phyloP scores from a whole-genome alignment of 53 echinoderm and acorn worm genomes.

The Zoroaster sp. region DNA sequence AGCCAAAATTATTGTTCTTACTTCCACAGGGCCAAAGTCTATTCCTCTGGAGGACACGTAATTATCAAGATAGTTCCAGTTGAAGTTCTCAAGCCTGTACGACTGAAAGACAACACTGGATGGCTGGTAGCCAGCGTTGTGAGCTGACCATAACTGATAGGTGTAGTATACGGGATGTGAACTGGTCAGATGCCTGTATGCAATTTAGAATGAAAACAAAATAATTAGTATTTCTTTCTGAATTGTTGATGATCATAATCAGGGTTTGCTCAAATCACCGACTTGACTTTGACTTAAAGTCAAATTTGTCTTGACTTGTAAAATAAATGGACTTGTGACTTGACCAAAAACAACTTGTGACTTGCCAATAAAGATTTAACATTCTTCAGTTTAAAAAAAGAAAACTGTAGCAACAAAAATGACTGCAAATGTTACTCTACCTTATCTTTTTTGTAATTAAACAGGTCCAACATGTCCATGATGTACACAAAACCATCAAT shows the following conservation, averaged over 20 bases:
- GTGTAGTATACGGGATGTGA: constrained; percentile 69
- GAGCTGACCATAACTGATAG: constrained; percentile 81
- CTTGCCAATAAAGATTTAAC: too few species aligned
- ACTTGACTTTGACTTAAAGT: too few species aligned
- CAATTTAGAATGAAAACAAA: background rate
- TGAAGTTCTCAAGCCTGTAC: constrained; percentile 70
- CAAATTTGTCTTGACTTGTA: too few species aligned
- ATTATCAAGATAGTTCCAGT: constrained; percentile 91
- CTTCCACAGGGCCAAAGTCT: constrained; percentile 78
- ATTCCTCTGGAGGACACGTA: constrained; percentile 71
- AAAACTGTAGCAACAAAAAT: too few species aligned
- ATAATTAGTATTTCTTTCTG: background rate
- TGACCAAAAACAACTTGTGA: too few species aligned
- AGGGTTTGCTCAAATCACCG: background rate
- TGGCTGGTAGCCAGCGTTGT: constrained; percentile 65
- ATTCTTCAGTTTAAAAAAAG: too few species aligned
- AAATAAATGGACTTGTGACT: too few species aligned
- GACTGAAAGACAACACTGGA: constrained; percentile 55
- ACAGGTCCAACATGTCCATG: too few species aligned
- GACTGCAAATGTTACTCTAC: too few species aligned
- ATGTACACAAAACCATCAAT: too few species aligned
- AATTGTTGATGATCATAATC: background rate
- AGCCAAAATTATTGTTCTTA: too few species aligned
- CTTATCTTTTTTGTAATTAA: too few species aligned
- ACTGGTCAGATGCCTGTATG: constrained; percentile 63